phyloP scores from a whole-genome alignment of 1,140 invertebrate species.

The Neuroterus valhalla region DNA sequence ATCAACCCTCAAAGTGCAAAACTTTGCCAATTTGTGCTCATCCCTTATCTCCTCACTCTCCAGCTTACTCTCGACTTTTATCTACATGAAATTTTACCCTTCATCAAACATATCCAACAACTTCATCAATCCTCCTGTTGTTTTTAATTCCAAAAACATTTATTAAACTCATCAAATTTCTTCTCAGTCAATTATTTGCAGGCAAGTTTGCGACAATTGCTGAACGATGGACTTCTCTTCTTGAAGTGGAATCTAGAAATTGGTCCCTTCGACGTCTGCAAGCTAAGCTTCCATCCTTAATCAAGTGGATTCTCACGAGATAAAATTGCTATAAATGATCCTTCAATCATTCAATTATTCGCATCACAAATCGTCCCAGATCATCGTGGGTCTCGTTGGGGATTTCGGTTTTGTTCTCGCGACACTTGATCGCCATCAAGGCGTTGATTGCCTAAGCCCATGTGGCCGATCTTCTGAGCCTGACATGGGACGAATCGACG shows the following conservation, averaged over 20 bases:
- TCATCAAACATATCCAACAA: no score
- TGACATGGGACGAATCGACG: conserved; percentile 37
- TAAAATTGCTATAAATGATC: conserved; percentile 9
- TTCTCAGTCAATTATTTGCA: no score
- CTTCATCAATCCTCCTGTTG: no score
- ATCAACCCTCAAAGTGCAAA: not conserved
- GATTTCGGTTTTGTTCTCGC: conserved; percentile 5
- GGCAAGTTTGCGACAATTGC: no score
- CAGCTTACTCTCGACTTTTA: no score
- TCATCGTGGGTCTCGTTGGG: not conserved
- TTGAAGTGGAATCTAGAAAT: no score
- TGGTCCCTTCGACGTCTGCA: not conserved
- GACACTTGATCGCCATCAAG: conserved; percentile 4
- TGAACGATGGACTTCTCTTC: no score
- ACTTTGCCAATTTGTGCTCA: no score
- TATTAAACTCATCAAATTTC: no score
- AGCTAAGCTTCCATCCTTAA: not conserved
- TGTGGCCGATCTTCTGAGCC: conserved; percentile 33
- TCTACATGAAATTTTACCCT: no score
- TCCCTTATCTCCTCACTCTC: no score
- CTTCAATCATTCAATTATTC: conserved; percentile 13
- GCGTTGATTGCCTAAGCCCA: conserved; percentile 6
- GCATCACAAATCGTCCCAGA: not conserved
- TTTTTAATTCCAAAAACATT: no score
- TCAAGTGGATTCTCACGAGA: not conserved